Conservation (phyloP, 2,113 vertebrate genomes). For the Probosciger aterrimus region DNA sequence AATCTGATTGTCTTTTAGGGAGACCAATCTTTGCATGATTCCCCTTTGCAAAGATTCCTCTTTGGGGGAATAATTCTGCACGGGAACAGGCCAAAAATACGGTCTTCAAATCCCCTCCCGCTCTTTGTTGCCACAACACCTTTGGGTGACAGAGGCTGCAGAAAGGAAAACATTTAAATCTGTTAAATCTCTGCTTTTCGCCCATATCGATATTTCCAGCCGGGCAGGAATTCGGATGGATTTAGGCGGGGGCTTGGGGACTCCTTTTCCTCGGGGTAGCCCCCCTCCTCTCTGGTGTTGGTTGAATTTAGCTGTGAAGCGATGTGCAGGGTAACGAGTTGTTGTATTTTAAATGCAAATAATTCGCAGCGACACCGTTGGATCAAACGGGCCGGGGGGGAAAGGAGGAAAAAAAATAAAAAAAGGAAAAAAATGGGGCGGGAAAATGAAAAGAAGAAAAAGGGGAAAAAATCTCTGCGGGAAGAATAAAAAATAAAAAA, state of each 20-base stretch:
- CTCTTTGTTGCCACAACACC: slow-evolving; percentile 43
- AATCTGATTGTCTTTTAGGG: background rate
- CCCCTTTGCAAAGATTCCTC: background rate
- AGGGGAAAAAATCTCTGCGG: fast-evolving
- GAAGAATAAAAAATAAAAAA: background rate
- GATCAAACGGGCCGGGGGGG: background rate
- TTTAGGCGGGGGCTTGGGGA: background rate
- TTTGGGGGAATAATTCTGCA: background rate
- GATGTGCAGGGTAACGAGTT: background rate
- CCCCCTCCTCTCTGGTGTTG: background rate
- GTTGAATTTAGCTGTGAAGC: background rate
- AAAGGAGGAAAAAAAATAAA: background rate
- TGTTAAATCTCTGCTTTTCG: background rate
- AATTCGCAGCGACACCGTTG: background rate
- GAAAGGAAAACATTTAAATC: background rate
- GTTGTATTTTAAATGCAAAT: slow-evolving; percentile 30
- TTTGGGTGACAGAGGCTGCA: background rate
- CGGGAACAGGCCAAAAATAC: slow-evolving; percentile 31
- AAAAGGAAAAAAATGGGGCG: background rate
- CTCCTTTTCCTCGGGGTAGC: background rate
- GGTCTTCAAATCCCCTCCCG: background rate
- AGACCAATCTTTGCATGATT: background rate
- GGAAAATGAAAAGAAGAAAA: background rate
- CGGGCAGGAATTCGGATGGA: background rate
- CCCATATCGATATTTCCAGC: background rate